Conservation (phyloP, 2,888 invertebrate species). For the Trisateles emortualis region DNA sequence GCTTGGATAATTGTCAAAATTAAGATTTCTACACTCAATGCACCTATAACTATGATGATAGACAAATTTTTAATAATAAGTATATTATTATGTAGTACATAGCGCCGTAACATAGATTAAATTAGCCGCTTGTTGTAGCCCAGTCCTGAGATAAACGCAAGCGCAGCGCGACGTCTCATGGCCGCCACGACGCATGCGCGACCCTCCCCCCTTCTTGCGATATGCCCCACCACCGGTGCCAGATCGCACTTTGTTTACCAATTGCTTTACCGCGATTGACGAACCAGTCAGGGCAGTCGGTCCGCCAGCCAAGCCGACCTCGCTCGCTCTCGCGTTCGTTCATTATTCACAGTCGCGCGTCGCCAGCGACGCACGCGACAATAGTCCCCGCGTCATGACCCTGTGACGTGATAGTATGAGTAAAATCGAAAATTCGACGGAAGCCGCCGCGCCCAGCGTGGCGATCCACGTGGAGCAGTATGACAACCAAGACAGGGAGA, state of each 20-base stretch:
- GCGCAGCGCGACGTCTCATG: constrained; percentile 89
- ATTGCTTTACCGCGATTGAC: constrained; percentile 80
- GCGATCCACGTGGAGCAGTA: constrained; percentile 79
- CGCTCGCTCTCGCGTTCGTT: constrained; percentile 89
- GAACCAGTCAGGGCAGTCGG: constrained; percentile 77
- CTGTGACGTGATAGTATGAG: constrained; percentile 83
- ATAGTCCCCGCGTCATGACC: constrained; percentile 78
- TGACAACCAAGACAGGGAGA: constrained; percentile 73
- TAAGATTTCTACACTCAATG: neutral
- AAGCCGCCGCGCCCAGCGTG: constrained; percentile 78
- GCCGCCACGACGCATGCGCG: constrained; percentile 92
- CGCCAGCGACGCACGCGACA: constrained; percentile 80
- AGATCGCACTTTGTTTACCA: constrained; percentile 83
- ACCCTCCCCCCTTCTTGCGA: constrained; percentile 92
- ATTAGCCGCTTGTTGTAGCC: constrained; percentile 18
- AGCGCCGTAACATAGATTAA: constrained; percentile 11
- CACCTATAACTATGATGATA: neutral
- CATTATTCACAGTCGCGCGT: constrained; percentile 77
- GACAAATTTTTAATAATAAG: neutral
- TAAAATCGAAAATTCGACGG: constrained; percentile 76
- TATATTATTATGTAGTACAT: neutral
- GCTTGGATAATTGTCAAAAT: too few relatives aligned
- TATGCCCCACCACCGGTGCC: constrained; percentile 66
- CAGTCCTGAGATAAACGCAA: constrained; percentile 88
- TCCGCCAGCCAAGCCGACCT: constrained; percentile 91